These are phyloP conservation scores for Apamea epomidion DNA, from an alignment of 2,888 invertebrate species.

Conservation along the genomic window DNA sequence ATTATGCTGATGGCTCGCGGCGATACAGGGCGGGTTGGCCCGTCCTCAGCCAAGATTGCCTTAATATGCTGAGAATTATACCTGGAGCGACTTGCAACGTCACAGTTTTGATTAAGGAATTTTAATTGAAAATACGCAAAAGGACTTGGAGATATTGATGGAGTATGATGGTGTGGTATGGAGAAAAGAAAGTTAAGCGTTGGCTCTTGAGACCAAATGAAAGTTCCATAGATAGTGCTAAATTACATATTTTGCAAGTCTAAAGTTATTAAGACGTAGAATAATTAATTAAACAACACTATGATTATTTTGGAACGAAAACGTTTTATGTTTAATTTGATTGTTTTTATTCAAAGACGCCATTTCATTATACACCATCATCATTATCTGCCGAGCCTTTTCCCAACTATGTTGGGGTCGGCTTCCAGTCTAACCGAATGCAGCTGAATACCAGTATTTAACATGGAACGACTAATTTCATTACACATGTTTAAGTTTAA, in stretches of 20 bases:
- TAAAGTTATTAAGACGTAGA: not conserved
- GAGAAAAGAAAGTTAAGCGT: not conserved
- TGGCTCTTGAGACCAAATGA: not conserved
- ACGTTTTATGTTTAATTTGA: not conserved
- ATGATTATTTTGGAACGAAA: not conserved
- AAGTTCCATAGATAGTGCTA: not conserved
- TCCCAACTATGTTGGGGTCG: too few relatives aligned
- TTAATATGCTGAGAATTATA: conserved; percentile 68
- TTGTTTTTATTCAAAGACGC: not conserved
- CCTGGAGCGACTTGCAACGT: conserved; percentile 52
- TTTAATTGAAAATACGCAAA: conserved; percentile 44
- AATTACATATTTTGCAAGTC: not conserved
- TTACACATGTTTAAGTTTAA: not conserved
- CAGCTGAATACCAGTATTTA: too few relatives aligned
- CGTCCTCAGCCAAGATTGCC: conserved; percentile 71
- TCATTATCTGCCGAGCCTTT: too few relatives aligned
- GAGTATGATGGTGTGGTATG: not conserved
- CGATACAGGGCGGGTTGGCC: conserved; percentile 46
- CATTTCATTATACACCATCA: not conserved
- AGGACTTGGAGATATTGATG: not conserved
- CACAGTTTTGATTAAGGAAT: conserved; percentile 54
- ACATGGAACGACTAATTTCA: not conserved
- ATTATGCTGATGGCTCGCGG: conserved; percentile 67
- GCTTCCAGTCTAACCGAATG: too few relatives aligned
- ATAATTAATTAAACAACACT: conserved; percentile 4